These are phyloP conservation scores for Ochropacha duplaris DNA, from an alignment of 2,888 invertebrate species.

Conservation along the genomic window DNA sequence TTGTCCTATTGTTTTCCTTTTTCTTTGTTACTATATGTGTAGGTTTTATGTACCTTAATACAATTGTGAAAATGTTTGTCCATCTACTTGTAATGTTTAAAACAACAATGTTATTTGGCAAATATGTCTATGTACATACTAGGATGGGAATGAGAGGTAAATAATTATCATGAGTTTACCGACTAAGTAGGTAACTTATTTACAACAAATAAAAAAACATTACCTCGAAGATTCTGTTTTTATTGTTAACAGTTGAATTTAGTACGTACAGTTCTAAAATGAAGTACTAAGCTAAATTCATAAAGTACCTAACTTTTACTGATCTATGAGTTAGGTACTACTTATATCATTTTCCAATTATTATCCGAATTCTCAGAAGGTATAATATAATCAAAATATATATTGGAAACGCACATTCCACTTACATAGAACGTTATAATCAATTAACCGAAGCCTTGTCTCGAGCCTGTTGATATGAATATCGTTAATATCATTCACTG, in stretches of 20 bases:
- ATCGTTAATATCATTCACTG: background rate
- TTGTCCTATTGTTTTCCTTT: background rate
- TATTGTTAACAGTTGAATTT: too few species aligned
- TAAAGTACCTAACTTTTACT: too few species aligned
- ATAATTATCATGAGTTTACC: too few species aligned
- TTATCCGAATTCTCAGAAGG: slow-evolving; percentile 12
- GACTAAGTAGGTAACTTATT: too few species aligned
- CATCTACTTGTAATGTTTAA: background rate
- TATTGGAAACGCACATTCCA: background rate
- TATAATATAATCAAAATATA: slow-evolving; percentile 14
- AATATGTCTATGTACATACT: too few species aligned
- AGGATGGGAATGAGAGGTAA: too few species aligned
- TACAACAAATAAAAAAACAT: too few species aligned
- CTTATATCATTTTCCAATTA: background rate
- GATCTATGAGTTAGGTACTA: too few species aligned
- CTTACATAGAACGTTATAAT: background rate
- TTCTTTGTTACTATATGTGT: background rate
- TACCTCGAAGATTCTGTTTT: too few species aligned
- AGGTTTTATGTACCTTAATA: background rate
- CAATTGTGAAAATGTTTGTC: background rate
- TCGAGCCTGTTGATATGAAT: background rate
- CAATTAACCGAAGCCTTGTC: background rate
- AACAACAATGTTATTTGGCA: too few species aligned
- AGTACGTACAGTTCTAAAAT: too few species aligned
- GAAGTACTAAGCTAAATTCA: too few species aligned